Base-by-base conservation (phyloP, 2,888 invertebrate genomes). In the Eupithecia centaureata region DNA sequence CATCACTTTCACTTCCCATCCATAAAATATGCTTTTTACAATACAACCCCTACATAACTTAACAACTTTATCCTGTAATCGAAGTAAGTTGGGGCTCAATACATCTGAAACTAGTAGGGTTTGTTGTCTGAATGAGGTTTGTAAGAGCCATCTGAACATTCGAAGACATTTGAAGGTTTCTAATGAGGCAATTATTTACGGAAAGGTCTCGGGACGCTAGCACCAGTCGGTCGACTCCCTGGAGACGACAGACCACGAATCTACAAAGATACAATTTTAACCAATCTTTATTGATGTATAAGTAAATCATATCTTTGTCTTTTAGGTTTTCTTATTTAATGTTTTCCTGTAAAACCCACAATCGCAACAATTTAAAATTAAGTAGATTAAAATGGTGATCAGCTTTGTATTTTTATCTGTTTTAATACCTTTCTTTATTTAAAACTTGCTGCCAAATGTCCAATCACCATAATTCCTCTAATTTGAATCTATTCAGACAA, bases 391-490 rank as follows among this genome's bases (percentile, higher is more conserved):
- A 2, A 18, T 42, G 5, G 18, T 42, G 18, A 42, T 0, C 7
- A 42, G 18, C 10, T 42, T 1, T 0, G n/a, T 38, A n/a, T 38
- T 38, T 32, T 18, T n/a, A 18, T 42, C 8, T 42, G 7, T 1
- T 42, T 42, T 7, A 42, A 7, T 22, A 22, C 47, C 18, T 22
- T 2, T 10, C 18, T 22, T 18, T 22, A 22, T 22, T 47, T 47
- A 12, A 47, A 12, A 22, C n/a, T n/a, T n/a, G 4, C 4, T 47
- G 10, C 8, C 15, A 27, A 56, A 54, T 54, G 54, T 28, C n/a
- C 30, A 27, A 56, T 56, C 54, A 56, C 30, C 30, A n/a, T 56
- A 56, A 30, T 56, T 56, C n/a, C 52, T 52, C 25, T 27, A 52
- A 56, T 28, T 56, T 10, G 30, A 28, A 15, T n/a, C 28, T 10